Percentiles rank a stretch among this genome's conserved stretches.
These are phyloP conservation scores for Hoplias malabaricus DNA, from an alignment of 2,113 vertebrate genomes.

Conservation along the genomic window DNA sequence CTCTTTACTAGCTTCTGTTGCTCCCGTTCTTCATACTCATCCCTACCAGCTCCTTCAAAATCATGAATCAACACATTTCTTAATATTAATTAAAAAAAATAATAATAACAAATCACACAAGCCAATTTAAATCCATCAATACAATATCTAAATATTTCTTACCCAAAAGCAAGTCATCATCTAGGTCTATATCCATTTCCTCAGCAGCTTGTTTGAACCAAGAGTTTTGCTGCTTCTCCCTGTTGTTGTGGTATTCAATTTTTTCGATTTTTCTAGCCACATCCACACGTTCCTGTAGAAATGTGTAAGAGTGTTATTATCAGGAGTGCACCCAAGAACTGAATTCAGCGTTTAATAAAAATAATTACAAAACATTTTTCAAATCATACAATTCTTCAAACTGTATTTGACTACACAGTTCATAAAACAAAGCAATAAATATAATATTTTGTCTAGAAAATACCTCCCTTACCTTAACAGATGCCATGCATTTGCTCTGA, in stretches of 20 bases:
- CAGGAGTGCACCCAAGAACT: not conserved
- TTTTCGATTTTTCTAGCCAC: conserved; percentile 90
- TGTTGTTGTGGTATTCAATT: conserved; percentile 86
- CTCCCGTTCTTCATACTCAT: conserved; percentile 77
- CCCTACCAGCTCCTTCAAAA: conserved; percentile 64
- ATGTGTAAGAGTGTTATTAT: not conserved
- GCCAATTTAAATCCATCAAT: not conserved
- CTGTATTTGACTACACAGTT: too few species aligned
- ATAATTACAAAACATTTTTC: too few species aligned
- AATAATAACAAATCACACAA: too few species aligned
- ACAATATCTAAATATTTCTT: not conserved
- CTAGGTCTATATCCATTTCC: conserved; percentile 88
- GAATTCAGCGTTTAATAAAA: not conserved
- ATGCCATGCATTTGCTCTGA: conserved; percentile 82
- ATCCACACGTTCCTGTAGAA: conserved; percentile 82
- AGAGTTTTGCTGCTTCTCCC: conserved; percentile 89
- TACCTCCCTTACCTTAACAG: conserved; percentile 83
- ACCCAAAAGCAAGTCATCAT: conserved; percentile 78
- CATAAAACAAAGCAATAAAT: too few species aligned
- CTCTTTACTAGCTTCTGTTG: conserved; percentile 84
- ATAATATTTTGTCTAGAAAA: too few species aligned
- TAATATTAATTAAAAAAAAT: not conserved
- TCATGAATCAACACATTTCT: not conserved
- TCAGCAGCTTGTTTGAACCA: conserved; percentile 91
- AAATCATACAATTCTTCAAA: too few species aligned